phyloP scores from a whole-genome alignment of 2,113 vertebrate species.

The Anser brachyrhynchus region DNA sequence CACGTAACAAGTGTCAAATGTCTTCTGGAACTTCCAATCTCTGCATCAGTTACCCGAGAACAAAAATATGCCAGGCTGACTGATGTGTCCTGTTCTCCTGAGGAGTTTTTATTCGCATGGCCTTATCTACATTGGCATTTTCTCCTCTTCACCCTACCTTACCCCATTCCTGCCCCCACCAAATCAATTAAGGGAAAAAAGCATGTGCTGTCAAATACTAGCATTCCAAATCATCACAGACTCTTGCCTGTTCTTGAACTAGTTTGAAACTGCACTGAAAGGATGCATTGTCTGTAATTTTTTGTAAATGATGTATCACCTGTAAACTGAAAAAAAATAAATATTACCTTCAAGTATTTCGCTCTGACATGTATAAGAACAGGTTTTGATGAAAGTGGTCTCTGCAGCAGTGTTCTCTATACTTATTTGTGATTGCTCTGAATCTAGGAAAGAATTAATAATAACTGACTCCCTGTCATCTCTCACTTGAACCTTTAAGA shows the following conservation, averaged over 20 bases:
- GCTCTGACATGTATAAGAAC: conserved; percentile 55
- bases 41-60: not conserved
- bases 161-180: not conserved
- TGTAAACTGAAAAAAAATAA: conserved; percentile 84
- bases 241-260: conserved; percentile 76
- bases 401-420: not conserved
- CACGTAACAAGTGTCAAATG: not conserved
- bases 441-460: not conserved
- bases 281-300: conserved; percentile 79
- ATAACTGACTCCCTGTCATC: not conserved
- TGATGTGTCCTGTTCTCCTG: not conserved
- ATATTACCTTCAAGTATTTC: conserved; percentile 74
- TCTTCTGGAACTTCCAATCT: not conserved
- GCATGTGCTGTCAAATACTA: conserved; percentile 77
- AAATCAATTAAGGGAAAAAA: conserved; percentile 62
- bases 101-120: conserved; percentile 80
- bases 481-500: not conserved
- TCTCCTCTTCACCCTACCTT: conserved; percentile 38
- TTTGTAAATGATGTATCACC: conserved; percentile 82
- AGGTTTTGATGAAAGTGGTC: not conserved
- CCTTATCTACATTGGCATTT: conserved; percentile 66
- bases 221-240: conserved; percentile 77
- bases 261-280: conserved; percentile 83
- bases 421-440: not conserved
- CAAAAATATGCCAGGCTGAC: not conserved